Evolutionary conservation across 1,140 invertebrate species (phyloP), one percentile per base, ranked within the genome.

Genomic region (Bombus difficillimus): DNA sequence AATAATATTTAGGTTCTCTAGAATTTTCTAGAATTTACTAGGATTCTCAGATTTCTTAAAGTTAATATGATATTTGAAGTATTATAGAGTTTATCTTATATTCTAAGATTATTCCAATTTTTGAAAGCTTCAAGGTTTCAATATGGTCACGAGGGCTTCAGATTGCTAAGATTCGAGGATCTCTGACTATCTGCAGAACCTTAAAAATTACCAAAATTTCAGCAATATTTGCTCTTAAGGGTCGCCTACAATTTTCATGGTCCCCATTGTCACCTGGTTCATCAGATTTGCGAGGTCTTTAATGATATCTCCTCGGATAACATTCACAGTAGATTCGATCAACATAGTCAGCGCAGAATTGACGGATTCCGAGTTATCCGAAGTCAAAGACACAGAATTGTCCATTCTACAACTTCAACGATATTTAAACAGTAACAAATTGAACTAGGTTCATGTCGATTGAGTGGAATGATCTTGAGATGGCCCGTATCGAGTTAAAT

Each of bases 101-200:
- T 66, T 32, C n/a, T 6, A 32, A 6, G 15, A 18, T 8, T 18
- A 15, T 6, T n/a, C 13, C 13, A 32, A n/a, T 3, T 64, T 64
- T n/a, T 32, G 13, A n/a, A 64, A 32, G 13, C 0, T 59, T 28
- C 25, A 12, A 59, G 0, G 3, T 59, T 59, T 59, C 28, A 59
- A 0, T 10, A 25, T 1, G 0, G 2, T 8, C 15, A 15, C 28
- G 28, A 6, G n/a, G 4, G 12, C n/a, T 64, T 6, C n/a, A 15
- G 62, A 18, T 15, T 64, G 32, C 13, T 32, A 64, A 8, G n/a
- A 8, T 66, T 66, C 12, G 0, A 12, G 28, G 59, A 62, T n/a
- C 10, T 10, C 10, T 3, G 12, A 43, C 41, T 43, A 43, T 13
- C 12, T 43, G 12, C 41, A 53, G 18, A 53, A 22, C 18, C 47